A percentile compares a stretch with the other conserved stretches of the same genome.
Conservation (phyloP, 2,113 vertebrate species). For the Muntiacus muntjak region DNA sequence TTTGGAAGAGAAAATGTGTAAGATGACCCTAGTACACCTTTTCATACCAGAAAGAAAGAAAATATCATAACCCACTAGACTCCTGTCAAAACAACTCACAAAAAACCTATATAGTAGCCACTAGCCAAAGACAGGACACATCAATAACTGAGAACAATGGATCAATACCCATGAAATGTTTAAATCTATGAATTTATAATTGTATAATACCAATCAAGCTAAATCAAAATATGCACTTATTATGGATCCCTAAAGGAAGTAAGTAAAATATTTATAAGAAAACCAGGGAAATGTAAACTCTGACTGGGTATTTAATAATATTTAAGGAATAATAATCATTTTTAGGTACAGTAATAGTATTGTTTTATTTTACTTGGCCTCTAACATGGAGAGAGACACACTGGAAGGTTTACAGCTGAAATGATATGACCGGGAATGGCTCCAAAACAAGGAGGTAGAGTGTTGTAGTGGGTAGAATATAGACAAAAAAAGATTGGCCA, state of each 20-base stretch:
- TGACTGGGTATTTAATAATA: neutral
- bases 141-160: neutral
- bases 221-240: neutral
- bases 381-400: neutral
- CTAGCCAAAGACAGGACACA: neutral
- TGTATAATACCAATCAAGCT: neutral
- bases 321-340: neutral
- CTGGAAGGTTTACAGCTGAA: neutral
- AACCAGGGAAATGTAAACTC: neutral
- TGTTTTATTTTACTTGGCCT: neutral
- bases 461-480: neutral
- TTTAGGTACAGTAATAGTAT: neutral
- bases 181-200: neutral
- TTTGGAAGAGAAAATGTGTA: neutral
- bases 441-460: neutral
- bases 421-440: neutral
- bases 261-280: neutral
- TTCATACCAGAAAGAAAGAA: neutral
- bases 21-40: neutral
- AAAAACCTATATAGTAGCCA: neutral
- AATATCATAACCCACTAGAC: neutral
- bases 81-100: neutral
- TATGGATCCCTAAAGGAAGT: neutral
- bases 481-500: neutral
- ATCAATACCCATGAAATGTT: neutral